Percentiles rank a stretch among this genome's conserved stretches.
These are phyloP conservation scores for Oscheius sp. DNA, from an alignment of 2,888 invertebrate species.

Conservation along the genomic window DNA sequence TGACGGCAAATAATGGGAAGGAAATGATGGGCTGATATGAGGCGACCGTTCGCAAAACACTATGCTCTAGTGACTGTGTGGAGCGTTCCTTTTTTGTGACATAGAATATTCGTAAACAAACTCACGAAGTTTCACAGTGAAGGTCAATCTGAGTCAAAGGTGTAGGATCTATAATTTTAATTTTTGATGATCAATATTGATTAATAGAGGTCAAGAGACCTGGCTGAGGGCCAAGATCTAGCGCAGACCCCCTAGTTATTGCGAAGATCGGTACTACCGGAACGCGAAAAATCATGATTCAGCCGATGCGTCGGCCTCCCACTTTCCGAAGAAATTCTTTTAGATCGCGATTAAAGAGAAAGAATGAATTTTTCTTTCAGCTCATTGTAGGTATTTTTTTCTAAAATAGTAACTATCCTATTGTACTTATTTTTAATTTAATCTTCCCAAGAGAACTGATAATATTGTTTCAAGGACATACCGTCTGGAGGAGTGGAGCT, in stretches of 20 bases:
- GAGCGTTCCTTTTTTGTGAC: neutral
- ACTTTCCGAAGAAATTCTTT: too few relatives aligned
- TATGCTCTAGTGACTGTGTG: neutral
- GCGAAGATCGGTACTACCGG: conserved; percentile 7
- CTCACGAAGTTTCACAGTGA: conserved; percentile 4
- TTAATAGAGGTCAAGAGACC: too few relatives aligned
- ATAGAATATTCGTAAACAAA: conserved; percentile 1
- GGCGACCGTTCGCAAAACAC: conserved; percentile 26
- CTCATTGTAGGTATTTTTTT: conserved; percentile 5
- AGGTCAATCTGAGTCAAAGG: conserved; percentile 12
- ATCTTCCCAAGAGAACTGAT: neutral
- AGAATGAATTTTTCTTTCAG: neutral
- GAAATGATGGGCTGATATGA: conserved; percentile 29
- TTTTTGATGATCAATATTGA: too few relatives aligned
- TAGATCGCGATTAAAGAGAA: neutral
- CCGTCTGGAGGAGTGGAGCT: conserved; percentile 25
- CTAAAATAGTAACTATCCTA: too few relatives aligned
- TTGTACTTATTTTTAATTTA: too few relatives aligned
- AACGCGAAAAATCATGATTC: neutral
- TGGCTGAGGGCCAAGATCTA: too few relatives aligned
- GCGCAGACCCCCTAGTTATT: too few relatives aligned
- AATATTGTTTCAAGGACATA: neutral
- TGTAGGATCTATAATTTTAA: conserved; percentile 10
- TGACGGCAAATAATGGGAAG: conserved; percentile 26
- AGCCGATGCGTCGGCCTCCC: too few relatives aligned